These are phyloP conservation scores for Zosterops hypoxanthus DNA, from an alignment of 2,113 vertebrate species.

Conservation along the genomic window DNA sequence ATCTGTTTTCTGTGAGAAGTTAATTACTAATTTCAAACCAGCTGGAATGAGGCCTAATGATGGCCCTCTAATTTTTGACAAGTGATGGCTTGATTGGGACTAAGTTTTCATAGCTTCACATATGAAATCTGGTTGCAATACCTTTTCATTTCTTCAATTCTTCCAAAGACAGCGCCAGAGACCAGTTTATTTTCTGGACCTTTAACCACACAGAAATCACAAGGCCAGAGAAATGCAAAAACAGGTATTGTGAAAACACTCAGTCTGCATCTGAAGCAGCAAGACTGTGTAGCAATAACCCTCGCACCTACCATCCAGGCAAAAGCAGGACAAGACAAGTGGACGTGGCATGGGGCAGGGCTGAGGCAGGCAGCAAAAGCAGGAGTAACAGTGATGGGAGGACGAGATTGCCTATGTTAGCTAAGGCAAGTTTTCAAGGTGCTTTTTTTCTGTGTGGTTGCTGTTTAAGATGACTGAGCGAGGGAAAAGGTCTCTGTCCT, in stretches of 20 bases:
- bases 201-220: background rate
- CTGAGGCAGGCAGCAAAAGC: background rate
- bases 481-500: background rate
- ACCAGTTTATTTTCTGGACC: background rate
- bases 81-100: slow-evolving; percentile 31
- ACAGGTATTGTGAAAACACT: background rate
- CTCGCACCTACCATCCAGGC: accelerated
- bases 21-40: slow-evolving; percentile 64
- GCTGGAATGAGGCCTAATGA: slow-evolving; percentile 60
- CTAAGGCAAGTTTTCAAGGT: background rate
- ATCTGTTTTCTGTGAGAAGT: slow-evolving; percentile 56
- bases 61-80: slow-evolving; percentile 62
- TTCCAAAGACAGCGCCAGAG: background rate
- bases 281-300: background rate
- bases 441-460: background rate
- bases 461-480: background rate
- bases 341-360: accelerated
- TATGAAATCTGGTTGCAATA: slow-evolving; percentile 38
- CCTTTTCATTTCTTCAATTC: background rate
- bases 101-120: slow-evolving; percentile 36
- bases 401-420: background rate
- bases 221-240: background rate
- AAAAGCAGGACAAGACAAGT: background rate
- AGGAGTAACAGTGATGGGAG: background rate
- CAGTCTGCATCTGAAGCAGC: background rate